A percentile compares a stretch with the other conserved stretches of the same genome.
Conservation (phyloP, 2,888 invertebrate species). For the Pteria penguin region DNA sequence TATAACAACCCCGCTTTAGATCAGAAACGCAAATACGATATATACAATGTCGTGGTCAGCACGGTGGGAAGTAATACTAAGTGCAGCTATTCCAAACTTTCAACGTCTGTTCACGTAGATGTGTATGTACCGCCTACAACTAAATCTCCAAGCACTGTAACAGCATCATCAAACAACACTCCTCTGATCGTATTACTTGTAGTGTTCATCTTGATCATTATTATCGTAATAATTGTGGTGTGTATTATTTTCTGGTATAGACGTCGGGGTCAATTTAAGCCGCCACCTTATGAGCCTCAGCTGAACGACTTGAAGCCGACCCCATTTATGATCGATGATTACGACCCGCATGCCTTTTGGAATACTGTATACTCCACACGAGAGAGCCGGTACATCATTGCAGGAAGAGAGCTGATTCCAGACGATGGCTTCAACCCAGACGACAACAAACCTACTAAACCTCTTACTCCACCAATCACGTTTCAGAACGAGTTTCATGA, state of each 20-base stretch:
- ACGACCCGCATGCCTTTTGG: conserved; percentile 69
- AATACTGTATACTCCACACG: conserved; percentile 60
- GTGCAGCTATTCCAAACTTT: conserved; percentile 83
- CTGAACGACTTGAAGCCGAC: conserved; percentile 50
- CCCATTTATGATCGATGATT: conserved; percentile 54
- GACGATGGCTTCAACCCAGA: conserved; percentile 39
- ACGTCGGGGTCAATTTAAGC: conserved; percentile 23
- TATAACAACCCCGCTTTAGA: conserved; percentile 89
- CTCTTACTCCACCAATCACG: conserved; percentile 49
- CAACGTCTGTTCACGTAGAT: conserved; percentile 38
- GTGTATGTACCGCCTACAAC: neutral
- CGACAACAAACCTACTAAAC: conserved; percentile 38
- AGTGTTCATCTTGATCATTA: conserved; percentile 58
- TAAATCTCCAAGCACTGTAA: neutral
- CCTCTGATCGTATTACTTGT: conserved; percentile 60
- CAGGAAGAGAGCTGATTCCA: conserved; percentile 61
- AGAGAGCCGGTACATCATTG: conserved; percentile 67
- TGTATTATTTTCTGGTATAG: conserved; percentile 62
- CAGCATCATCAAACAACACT: conserved; percentile 26
- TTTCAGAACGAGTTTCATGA: conserved; percentile 75
- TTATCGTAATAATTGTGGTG: conserved; percentile 57
- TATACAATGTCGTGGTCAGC: conserved; percentile 88
- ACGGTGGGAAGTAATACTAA: conserved; percentile 85
- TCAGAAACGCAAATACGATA: conserved; percentile 83
- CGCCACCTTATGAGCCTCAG: conserved; percentile 43